A percentile compares a stretch with the other conserved stretches of the same genome.
These are phyloP conservation scores for Heterodera filipjevi DNA, from an alignment of 2,888 invertebrate species.

Conservation along the genomic window DNA sequence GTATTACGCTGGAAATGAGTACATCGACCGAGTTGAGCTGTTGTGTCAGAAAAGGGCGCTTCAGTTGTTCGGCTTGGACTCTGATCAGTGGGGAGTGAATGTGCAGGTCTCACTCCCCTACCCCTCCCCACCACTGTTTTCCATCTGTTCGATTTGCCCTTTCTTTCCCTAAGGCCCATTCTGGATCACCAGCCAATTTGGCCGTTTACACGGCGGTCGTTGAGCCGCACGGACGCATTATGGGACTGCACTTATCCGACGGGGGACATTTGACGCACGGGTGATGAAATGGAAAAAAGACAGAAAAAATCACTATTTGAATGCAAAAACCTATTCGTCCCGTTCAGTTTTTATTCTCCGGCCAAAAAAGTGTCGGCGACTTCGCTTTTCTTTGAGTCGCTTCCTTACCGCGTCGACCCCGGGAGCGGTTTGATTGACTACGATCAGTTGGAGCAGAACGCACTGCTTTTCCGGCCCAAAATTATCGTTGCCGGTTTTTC, in stretches of 20 bases:
- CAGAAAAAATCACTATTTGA: neutral
- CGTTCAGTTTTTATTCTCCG: conserved; percentile 79
- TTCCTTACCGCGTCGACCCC: conserved; percentile 87
- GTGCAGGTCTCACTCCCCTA: conserved; percentile 71
- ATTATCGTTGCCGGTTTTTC: conserved; percentile 82
- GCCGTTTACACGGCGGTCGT: conserved; percentile 82
- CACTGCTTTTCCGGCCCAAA: conserved; percentile 85
- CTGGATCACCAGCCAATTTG: conserved; percentile 93
- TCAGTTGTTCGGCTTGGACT: conserved; percentile 77
- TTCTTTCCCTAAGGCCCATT: conserved; percentile 72
- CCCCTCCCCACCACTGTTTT: too few species aligned
- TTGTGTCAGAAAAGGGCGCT: conserved; percentile 85
- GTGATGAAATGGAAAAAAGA: conserved; percentile 37
- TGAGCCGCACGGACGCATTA: conserved; percentile 90
- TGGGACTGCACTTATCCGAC: conserved; percentile 90
- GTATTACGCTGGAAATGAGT: conserved; percentile 96
- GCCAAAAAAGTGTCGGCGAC: conserved; percentile 92
- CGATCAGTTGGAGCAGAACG: conserved; percentile 80
- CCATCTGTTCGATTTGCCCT: too few species aligned
- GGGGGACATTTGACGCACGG: conserved; percentile 80
- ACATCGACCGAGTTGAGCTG: conserved; percentile 87
- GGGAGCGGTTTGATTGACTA: conserved; percentile 88
- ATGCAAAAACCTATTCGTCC: neutral
- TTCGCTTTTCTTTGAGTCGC: conserved; percentile 94
- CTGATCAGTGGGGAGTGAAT: conserved; percentile 92